A percentile compares a stretch with the other conserved stretches of the same genome.
Evolutionary conservation across 1,140 invertebrate species (phyloP).

Genomic region (Agrypnia vestita): DNA sequence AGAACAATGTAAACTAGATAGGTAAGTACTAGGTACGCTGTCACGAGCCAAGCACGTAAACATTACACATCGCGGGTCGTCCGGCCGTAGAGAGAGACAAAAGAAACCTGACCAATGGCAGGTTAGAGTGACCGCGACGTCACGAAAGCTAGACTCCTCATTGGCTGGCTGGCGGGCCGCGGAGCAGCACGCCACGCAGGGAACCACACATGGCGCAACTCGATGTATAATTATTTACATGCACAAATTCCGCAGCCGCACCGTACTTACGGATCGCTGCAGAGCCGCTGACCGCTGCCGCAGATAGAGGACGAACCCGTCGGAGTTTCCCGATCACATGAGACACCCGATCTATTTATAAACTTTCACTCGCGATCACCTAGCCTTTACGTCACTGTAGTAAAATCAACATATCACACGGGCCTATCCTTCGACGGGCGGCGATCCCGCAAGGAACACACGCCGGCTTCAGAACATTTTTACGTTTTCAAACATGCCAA

Average conservation of each 20-base stretch:
- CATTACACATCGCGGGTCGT: slow-evolving; percentile 40
- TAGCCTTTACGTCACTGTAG: slow-evolving; percentile 43
- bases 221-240: slow-evolving; percentile 50
- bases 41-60: slow-evolving; percentile 54
- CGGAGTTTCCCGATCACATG: slow-evolving; percentile 41
- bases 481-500: slow-evolving; percentile 29
- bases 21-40: slow-evolving; percentile 15
- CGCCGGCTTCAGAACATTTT: slow-evolving; percentile 46
- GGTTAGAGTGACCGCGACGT: slow-evolving; percentile 32
- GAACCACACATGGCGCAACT: slow-evolving; percentile 44
- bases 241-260: slow-evolving; percentile 14
- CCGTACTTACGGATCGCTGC: slow-evolving; percentile 39
- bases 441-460: slow-evolving; percentile 34
- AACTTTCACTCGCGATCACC: slow-evolving; percentile 50
- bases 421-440: slow-evolving; percentile 23
- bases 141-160: slow-evolving; percentile 31
- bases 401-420: slow-evolving; percentile 36
- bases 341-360: slow-evolving; percentile 52
- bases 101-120: slow-evolving; percentile 40
- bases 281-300: slow-evolving; percentile 47
- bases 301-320: slow-evolving; percentile 42
- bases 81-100: slow-evolving; percentile 28
- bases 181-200: slow-evolving; percentile 44
- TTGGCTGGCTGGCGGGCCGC: slow-evolving; percentile 48
- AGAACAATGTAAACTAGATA: slow-evolving; percentile 46